These are phyloP conservation scores for Exephanes ischioxanthus DNA, from an alignment of 2,888 invertebrate species.

Conservation along the genomic window DNA sequence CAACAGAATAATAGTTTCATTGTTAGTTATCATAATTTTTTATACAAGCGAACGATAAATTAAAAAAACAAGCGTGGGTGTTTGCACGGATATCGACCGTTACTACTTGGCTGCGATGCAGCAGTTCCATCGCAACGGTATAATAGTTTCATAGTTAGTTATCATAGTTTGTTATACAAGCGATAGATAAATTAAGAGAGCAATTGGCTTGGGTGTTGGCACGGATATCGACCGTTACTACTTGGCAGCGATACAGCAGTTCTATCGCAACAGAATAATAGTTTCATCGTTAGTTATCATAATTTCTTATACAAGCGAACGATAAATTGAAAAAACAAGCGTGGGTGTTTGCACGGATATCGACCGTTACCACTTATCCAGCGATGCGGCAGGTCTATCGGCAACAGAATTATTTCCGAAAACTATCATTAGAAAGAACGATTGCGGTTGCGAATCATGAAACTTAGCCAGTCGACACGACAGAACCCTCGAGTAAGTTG, in stretches of 20 bases:
- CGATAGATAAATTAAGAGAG: background rate
- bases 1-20: too few relatives aligned
- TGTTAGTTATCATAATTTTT: too few relatives aligned
- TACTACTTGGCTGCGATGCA: background rate
- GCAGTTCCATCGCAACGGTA: background rate
- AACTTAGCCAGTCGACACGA: background rate
- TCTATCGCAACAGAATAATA: background rate
- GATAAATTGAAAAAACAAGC: background rate
- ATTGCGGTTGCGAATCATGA: background rate
- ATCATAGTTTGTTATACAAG: background rate
- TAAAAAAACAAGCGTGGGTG: background rate
- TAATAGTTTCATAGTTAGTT: too few relatives aligned
- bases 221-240: background rate
- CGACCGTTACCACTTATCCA: slow-evolving; percentile 1
- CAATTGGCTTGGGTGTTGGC: background rate
- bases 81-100: background rate
- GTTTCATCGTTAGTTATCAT: too few relatives aligned
- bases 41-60: background rate
- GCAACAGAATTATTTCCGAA: background rate
- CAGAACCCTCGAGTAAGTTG: background rate
- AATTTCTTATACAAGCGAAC: background rate
- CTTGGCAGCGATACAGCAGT: background rate
- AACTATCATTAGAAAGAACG: background rate
- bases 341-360: background rate
- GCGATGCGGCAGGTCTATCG: background rate